phyloP scores from a whole-genome alignment of 2,113 vertebrate genomes.

The Tragulus kanchil region DNA sequence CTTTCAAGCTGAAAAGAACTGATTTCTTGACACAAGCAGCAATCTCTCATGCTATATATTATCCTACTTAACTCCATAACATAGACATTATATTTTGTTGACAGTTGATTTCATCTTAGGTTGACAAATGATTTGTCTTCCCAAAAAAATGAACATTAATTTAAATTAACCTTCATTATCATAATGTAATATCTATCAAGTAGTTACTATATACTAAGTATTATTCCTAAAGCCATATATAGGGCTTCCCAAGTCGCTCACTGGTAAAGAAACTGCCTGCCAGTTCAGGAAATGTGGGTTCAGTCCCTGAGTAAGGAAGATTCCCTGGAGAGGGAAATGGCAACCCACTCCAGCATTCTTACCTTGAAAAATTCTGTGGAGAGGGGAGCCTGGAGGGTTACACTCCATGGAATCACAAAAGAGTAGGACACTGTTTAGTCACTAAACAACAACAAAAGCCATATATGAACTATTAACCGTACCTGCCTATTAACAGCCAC shows the following conservation, averaged over 20 bases:
- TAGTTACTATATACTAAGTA: too few relatives aligned
- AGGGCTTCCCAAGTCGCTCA: not conserved
- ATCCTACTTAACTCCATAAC: not conserved
- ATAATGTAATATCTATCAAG: too few relatives aligned
- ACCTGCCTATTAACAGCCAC: not conserved
- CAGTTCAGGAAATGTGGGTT: rapidly evolving
- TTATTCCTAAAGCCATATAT: not conserved
- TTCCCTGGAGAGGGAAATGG: not conserved
- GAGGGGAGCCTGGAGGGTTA: not conserved
- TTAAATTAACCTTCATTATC: too few relatives aligned
- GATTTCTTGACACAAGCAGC: not conserved
- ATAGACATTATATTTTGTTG: not conserved
- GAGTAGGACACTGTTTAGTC: not conserved
- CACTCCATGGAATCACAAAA: not conserved
- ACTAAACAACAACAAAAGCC: not conserved
- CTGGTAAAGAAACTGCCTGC: not conserved
- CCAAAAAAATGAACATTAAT: too few relatives aligned
- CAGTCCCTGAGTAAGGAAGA: not conserved
- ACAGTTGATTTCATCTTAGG: not conserved
- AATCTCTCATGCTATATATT: not conserved
- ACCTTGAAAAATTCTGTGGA: not conserved
- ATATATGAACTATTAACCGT: not conserved
- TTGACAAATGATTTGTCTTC: not conserved
- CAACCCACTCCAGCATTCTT: not conserved
- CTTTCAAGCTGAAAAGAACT: conserved; percentile 16